phyloP scores from a whole-genome alignment of 2,797 vertebrate genomes.

The Carapus acus region DNA sequence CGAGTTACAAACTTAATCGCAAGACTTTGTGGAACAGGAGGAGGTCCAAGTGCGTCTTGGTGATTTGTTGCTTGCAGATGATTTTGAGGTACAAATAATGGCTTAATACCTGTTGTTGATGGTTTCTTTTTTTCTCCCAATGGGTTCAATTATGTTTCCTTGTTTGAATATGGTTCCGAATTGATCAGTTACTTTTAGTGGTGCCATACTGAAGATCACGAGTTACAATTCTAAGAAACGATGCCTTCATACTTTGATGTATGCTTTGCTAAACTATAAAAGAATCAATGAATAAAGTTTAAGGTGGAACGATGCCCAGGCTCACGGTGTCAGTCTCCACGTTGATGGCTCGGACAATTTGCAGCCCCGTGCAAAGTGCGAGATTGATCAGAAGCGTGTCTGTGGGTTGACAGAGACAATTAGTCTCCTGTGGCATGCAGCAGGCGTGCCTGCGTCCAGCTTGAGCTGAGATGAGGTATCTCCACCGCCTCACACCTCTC shows the following conservation, averaged over 20 bases:
- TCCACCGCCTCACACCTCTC: too few species aligned
- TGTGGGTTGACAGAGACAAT: constrained; percentile 44
- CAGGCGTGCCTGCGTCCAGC: too few species aligned
- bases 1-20: constrained; percentile 56
- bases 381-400: constrained; percentile 29
- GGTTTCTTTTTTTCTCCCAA: constrained; percentile 58
- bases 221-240: constrained; percentile 72
- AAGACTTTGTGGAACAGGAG: constrained; percentile 48
- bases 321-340: constrained; percentile 34
- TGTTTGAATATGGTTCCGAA: too few species aligned
- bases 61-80: constrained; percentile 79
- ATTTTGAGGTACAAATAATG: constrained; percentile 70
- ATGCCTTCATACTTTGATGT: constrained; percentile 89
- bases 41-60: constrained; percentile 63
- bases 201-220: constrained; percentile 74
- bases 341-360: too few species aligned
- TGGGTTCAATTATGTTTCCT: constrained; percentile 35
- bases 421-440: constrained; percentile 45
- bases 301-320: constrained; percentile 57
- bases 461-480: too few species aligned
- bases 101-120: constrained; percentile 70
- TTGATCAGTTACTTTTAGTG: constrained; percentile 55
- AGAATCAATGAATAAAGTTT: constrained; percentile 76
- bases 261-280: constrained; percentile 91
- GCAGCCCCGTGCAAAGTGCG: constrained; percentile 28